A percentile compares a stretch with the other conserved stretches of the same genome.
Evolutionary conservation across 2,797 vertebrate species (phyloP).

Genomic region (Pristis pectinata): DNA sequence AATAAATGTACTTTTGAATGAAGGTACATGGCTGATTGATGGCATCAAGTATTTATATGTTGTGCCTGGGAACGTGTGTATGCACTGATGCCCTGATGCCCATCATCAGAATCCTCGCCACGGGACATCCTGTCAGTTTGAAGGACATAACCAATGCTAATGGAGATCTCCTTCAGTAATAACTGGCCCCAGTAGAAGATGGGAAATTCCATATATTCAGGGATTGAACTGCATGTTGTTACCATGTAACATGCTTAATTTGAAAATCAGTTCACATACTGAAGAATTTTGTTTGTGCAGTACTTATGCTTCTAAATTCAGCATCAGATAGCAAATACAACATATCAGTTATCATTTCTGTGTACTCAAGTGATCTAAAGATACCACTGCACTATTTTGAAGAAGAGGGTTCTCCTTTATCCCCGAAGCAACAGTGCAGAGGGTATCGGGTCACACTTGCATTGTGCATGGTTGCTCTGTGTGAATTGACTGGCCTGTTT

Average conservation of each 20-base stretch:
- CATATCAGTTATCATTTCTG: background rate
- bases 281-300: background rate
- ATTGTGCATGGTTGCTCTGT: background rate
- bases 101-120: too few relatives aligned
- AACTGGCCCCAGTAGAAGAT: background rate
- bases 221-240: background rate
- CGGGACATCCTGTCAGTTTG: background rate
- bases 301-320: background rate
- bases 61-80: background rate
- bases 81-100: too few relatives aligned
- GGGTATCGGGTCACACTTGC: background rate
- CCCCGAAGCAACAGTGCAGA: background rate
- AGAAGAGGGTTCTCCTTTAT: background rate
- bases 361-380: too few relatives aligned
- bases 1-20: background rate
- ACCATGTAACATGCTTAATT: background rate
- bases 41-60: background rate
- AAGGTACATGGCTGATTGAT: background rate
- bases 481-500: background rate
- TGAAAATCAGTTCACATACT: background rate
- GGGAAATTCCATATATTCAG: background rate
- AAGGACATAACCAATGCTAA: background rate
- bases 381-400: background rate
- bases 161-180: background rate
- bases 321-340: too few relatives aligned